phyloP scores from a whole-genome alignment of 2,888 invertebrate species.

The Ochropacha duplaris region DNA sequence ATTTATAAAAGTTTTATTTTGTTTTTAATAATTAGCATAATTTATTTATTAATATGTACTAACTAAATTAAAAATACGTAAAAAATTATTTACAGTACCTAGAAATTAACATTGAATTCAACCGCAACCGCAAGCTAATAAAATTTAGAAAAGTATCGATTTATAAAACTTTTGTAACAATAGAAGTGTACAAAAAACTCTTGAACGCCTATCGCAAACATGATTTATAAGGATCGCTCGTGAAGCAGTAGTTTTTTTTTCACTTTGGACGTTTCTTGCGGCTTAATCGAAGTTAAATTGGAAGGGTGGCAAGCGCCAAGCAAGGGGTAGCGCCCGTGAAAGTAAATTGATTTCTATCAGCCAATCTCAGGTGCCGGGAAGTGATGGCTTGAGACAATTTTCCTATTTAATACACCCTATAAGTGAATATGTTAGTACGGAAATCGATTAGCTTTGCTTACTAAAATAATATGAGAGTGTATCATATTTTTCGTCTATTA shows the following conservation, averaged over 20 bases:
- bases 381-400: constrained; percentile 12
- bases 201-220: neutral
- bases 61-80: too few species aligned
- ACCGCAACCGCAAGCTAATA: neutral
- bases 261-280: constrained; percentile 33
- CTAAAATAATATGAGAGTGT: neutral
- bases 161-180: neutral
- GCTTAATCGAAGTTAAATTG: constrained; percentile 66
- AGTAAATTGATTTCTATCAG: constrained; percentile 45
- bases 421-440: neutral
- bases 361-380: constrained; percentile 13
- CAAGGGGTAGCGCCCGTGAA: constrained; percentile 19
- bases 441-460: too few species aligned
- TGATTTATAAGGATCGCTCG: constrained; percentile 18
- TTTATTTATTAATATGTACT: too few species aligned
- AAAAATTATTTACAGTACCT: neutral
- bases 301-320: constrained; percentile 32
- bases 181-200: constrained; percentile 3
- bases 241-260: constrained; percentile 38
- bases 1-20: too few species aligned
- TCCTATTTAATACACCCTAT: neutral
- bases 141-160: neutral
- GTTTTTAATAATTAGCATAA: too few species aligned
- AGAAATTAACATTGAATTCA: neutral
- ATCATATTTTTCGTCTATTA: too few species aligned